phyloP scores from a whole-genome alignment of 2,113 vertebrate genomes.

The Colossoma macropomum region DNA sequence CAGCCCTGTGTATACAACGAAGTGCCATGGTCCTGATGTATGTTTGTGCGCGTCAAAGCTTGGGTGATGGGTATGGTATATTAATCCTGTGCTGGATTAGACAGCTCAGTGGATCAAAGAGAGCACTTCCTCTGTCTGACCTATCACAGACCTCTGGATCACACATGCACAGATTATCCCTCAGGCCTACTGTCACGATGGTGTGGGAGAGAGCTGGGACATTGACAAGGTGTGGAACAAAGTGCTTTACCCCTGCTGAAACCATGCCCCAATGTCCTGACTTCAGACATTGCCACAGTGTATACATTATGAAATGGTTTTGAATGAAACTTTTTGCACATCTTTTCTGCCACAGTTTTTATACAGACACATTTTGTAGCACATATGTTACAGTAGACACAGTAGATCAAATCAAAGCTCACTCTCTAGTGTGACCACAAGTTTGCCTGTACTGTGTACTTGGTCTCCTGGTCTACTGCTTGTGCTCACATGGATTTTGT shows the following conservation, averaged over 20 bases:
- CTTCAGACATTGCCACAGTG: neutral
- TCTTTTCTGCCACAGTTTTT: no score
- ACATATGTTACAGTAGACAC: no score
- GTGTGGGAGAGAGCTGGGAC: neutral
- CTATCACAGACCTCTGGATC: neutral
- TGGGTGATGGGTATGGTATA: neutral
- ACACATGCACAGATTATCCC: neutral
- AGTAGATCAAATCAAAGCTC: no score
- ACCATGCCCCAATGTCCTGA: neutral
- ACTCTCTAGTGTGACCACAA: no score
- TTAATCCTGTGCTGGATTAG: conserved; percentile 17
- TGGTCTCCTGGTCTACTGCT: no score
- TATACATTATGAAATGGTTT: neutral
- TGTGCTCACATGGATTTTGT: no score
- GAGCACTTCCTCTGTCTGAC: neutral
- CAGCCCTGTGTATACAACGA: neutral
- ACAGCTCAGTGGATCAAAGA: neutral
- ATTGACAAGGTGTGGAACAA: neutral
- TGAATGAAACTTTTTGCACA: no score
- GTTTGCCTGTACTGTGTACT: no score
- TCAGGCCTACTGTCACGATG: neutral
- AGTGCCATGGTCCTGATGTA: neutral
- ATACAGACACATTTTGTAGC: no score
- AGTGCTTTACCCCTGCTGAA: neutral
- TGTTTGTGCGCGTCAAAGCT: neutral